Evolutionary conservation across 1,140 invertebrate species (phyloP).

Genomic region (Bombus sibiricus): DNA sequence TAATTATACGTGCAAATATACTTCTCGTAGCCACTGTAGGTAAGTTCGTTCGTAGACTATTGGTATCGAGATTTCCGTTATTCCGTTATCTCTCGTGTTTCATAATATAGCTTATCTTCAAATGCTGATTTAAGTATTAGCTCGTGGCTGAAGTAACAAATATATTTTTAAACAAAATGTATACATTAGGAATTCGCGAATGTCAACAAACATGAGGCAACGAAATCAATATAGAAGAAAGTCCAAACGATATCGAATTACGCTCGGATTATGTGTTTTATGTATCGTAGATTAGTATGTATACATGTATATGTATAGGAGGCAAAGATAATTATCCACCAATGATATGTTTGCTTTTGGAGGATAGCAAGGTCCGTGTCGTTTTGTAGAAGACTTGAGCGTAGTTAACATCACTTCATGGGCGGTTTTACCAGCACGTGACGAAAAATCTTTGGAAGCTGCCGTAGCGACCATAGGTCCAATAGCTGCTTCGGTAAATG

Average conservation of each 20-base stretch:
- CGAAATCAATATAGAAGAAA: background rate
- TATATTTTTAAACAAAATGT: background rate
- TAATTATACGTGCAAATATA: background rate
- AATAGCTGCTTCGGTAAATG: conserved; percentile 89
- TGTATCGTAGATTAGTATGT: background rate
- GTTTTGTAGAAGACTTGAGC: conserved; percentile 82
- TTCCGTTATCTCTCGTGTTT: background rate
- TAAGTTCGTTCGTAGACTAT: no score
- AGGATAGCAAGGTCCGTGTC: conserved; percentile 85
- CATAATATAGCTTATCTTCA: conserved; percentile 30
- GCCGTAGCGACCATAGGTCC: conserved; percentile 89
- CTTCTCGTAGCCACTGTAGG: background rate
- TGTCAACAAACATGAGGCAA: background rate
- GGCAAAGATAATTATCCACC: background rate
- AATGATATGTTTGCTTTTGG: background rate
- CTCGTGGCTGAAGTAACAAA: conserved; percentile 31
- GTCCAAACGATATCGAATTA: background rate
- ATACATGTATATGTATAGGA: background rate
- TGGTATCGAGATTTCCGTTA: background rate
- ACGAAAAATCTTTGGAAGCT: conserved; percentile 87
- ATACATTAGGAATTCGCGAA: background rate
- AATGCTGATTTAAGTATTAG: conserved; percentile 1
- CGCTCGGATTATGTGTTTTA: background rate
- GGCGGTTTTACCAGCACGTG: conserved; percentile 86
- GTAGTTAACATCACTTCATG: conserved; percentile 86